Conservation (phyloP, 2,113 vertebrate species). For the Bujurquina vittata region DNA sequence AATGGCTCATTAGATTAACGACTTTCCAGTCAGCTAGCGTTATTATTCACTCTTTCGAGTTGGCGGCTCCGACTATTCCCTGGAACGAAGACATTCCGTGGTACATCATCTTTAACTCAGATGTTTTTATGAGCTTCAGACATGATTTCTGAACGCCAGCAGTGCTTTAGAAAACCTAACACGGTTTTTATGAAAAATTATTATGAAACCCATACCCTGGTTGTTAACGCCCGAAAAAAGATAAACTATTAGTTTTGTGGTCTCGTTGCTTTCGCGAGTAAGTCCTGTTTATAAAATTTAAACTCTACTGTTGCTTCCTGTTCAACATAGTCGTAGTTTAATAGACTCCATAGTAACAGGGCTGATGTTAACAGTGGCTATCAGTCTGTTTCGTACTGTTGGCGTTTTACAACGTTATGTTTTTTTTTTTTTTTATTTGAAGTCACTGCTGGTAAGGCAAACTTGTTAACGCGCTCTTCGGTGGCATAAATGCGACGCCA, state of each 20-base stretch:
- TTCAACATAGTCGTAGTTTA: background rate
- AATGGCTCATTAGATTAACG: background rate
- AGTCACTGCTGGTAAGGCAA: background rate
- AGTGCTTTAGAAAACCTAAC: background rate
- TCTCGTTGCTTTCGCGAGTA: background rate
- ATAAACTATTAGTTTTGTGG: background rate
- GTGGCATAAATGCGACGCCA: background rate
- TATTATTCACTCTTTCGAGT: conserved; percentile 47
- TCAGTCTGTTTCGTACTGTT: background rate
- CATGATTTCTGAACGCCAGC: accelerated
- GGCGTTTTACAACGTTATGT: background rate
- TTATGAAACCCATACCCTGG: accelerated
- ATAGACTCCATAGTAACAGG: background rate
- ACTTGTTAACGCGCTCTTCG: background rate
- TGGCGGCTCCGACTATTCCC: conserved; percentile 56
- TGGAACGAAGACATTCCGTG: conserved; percentile 25
- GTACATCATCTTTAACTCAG: conserved; percentile 25
- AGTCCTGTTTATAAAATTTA: background rate
- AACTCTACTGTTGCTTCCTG: background rate
- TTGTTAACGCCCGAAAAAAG: conserved; percentile 3
- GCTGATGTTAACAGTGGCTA: background rate
- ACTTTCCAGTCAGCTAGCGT: conserved; percentile 40
- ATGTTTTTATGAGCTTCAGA: background rate
- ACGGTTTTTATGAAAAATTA: background rate
- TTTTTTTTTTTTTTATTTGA: background rate